Evolutionary conservation across 2,888 invertebrate genomes (phyloP).

Genomic region (Nycteola revayana): DNA sequence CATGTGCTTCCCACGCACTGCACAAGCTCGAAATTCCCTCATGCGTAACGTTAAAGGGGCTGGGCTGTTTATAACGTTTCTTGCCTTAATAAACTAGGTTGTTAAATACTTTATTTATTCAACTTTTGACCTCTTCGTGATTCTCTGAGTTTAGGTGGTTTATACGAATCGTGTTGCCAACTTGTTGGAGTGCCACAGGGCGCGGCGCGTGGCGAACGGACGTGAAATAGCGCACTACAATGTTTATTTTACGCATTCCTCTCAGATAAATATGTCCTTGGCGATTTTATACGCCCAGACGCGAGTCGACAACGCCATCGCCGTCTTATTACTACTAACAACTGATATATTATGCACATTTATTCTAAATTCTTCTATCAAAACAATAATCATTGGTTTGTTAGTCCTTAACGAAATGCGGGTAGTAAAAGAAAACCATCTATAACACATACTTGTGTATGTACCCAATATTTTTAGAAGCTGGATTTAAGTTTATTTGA

Average conservation of each 20-base stretch:
- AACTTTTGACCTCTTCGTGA: slow-evolving; percentile 26
- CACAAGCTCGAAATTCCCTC: slow-evolving; percentile 55
- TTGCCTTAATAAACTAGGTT: slow-evolving; percentile 56
- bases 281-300: slow-evolving; percentile 62
- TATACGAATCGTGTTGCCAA: slow-evolving; percentile 14
- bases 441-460: too few relatives aligned
- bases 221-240: slow-evolving; percentile 62
- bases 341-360: slow-evolving; percentile 35
- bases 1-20: slow-evolving; percentile 78
- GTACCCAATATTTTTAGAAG: too few relatives aligned
- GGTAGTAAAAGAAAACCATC: too few relatives aligned
- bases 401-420: too few relatives aligned
- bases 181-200: slow-evolving; percentile 36
- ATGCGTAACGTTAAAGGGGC: slow-evolving; percentile 74
- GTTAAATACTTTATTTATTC: slow-evolving; percentile 45
- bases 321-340: too few relatives aligned
- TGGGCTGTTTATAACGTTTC: slow-evolving; percentile 67
- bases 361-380: too few relatives aligned
- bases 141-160: slow-evolving; percentile 11
- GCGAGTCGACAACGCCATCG: slow-evolving; percentile 43
- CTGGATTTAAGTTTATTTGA: too few relatives aligned
- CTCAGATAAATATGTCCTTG: slow-evolving; percentile 79
- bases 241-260: slow-evolving; percentile 77
- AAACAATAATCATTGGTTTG: too few relatives aligned
- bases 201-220: slow-evolving; percentile 50